These are phyloP conservation scores for Stenoptilia bipunctidactyla DNA, from an alignment of 2,888 invertebrate genomes.

Conservation along the genomic window DNA sequence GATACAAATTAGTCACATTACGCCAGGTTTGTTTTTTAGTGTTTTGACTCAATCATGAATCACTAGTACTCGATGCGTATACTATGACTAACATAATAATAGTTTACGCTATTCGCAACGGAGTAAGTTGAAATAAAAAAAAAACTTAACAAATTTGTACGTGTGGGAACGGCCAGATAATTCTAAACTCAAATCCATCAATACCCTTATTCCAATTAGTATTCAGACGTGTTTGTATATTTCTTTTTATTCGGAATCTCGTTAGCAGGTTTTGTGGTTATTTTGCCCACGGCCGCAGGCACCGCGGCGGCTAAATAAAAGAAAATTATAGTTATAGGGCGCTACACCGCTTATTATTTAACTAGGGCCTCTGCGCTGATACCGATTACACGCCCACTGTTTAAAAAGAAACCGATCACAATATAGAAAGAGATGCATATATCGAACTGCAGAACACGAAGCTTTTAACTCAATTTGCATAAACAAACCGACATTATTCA, in stretches of 20 bases:
- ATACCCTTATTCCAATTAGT: constrained; percentile 28
- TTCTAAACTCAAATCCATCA: constrained; percentile 38
- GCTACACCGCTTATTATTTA: constrained; percentile 60
- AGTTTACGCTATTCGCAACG: constrained; percentile 17
- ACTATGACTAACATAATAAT: constrained; percentile 41
- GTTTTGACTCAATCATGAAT: constrained; percentile 57
- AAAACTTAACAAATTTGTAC: neutral
- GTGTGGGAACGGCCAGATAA: constrained; percentile 20
- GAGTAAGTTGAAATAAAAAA: neutral
- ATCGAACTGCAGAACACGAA: constrained; percentile 1
- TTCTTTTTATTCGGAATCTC: constrained; percentile 39
- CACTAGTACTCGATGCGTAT: constrained; percentile 20
- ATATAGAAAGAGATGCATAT: constrained; percentile 11
- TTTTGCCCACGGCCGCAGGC: constrained; percentile 37
- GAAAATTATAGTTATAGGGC: constrained; percentile 62
- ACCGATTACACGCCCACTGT: constrained; percentile 42
- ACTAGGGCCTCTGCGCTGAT: constrained; percentile 56
- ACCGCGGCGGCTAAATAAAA: constrained; percentile 54
- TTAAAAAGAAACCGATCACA: constrained; percentile 17
- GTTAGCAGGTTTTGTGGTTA: constrained; percentile 52
- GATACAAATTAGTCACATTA: constrained; percentile 22
- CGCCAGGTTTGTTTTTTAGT: constrained; percentile 33
- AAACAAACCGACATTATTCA: constrained; percentile 29
- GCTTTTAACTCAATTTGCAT: constrained; percentile 27
- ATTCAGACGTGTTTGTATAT: constrained; percentile 36